Base-by-base conservation (phyloP, 1,140 invertebrate species). In the Ceratina australensis region DNA sequence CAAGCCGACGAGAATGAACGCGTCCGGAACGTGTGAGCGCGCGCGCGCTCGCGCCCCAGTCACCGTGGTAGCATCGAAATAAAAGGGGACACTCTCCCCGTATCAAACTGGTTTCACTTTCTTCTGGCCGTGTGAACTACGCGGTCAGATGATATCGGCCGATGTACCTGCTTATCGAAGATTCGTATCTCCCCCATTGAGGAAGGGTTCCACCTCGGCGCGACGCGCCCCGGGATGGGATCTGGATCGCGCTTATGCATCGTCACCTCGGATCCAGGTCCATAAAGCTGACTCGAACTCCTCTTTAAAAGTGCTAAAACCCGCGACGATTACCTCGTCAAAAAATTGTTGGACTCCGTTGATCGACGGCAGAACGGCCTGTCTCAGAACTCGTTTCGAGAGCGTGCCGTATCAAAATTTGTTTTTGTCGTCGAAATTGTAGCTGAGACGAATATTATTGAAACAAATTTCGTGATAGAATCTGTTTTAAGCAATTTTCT, bases 41-140 rank as follows among this genome's bases (percentile, higher is more conserved):
- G 13, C 28, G 26, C 60, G 28, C 56, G 16, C 7, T 3, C 13
- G 24, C 56, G 63, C 60, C 65, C 8, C 64, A 15, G 42, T 42
- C 56, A 3, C 47, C 28, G 22, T 49, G 49, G 33, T 42, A 64
- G 18, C 13, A 24, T 78, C 60, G 63, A 74, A 73, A 78, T 73
- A 78, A 65, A 73, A 28, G 33, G 49, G 33, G 68, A 63, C 75
- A 57, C 49, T 72, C 61, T n/a, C 42, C 66, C 56, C 33, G 33
- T 76, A 63, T 83, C 71, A 65, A 77, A 84, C 82, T 83, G 78
- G 78, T 84, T 84, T 84, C 81, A 78, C 78, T 84, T 84, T 81
- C 72, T 63, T 84, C 47, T 18, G 73, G 56, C 56, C 59, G 78
- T 61, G 78, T 81, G 69, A 84, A 84, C 79, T 74, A 67, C 59